Evolutionary conservation across 2,888 invertebrate genomes (phyloP), one percentile per base, ranked within the genome.

Genomic region (Azorinus chamasolen): DNA sequence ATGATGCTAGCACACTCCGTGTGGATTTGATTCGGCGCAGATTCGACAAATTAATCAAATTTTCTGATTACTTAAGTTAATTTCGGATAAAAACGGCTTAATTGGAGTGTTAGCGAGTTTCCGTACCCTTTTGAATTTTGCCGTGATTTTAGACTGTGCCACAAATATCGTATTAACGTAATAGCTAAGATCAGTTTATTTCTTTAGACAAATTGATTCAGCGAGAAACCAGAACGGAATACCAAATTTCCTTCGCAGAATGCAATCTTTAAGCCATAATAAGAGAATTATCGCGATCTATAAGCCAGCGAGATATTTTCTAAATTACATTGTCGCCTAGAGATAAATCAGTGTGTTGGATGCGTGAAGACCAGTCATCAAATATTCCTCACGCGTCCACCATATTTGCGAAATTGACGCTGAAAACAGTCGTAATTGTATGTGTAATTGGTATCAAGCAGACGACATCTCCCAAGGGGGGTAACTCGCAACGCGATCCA

Each of bases 1-100:
- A 63, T 57, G 43, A 63, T 55, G 39, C 27, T 71, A 41, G 32
- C 32, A 32, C 59, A 54, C 51, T 54, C 43, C 22, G 18, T 12
- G 45, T 39, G 58, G 59, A 75, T 68, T 58, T 46, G 43, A 66
- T 71, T 58, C 59, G 54, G 25, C 66, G 51, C 46, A 65, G 63
- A 72, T 55, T 69, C 65, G 75, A 72, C 57, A 66, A 77, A 66
- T 62, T 77, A 80, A 80, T 80, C 77, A 59, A 76, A 71, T 80
- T 74, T 73, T 76, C 77, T 74, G 74, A 77, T 76, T 69, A 74
- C 74, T 80, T 77, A 80, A 80, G 73, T 71, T 77, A 80, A 80
- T 80, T 80, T 77, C 43, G 63, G 76, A 76, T 76, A 80, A 80
- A 76, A 80, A 80, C 80, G 70, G 73, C 73, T 77, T 80, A 77